Conservation (phyloP, 2,113 vertebrate genomes). For the Edolisoma coerulescens region DNA sequence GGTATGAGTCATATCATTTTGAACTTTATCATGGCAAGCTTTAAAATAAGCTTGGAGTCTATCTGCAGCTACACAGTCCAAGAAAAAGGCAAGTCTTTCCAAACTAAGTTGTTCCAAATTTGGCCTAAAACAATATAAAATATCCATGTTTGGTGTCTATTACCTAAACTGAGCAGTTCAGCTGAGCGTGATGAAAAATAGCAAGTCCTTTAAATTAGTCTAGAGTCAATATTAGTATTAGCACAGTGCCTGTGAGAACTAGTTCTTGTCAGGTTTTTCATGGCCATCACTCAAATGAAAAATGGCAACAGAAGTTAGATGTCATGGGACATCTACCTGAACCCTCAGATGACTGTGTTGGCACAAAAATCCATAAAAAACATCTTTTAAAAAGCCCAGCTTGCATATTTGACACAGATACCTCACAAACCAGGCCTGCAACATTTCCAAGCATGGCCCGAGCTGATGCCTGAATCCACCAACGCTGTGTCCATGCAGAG, state of each 20-base stretch:
- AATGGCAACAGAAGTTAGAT: background rate
- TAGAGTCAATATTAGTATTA: constrained; percentile 26
- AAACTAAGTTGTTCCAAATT: background rate
- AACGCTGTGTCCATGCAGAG: accelerated
- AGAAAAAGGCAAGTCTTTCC: background rate
- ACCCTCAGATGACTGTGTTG: background rate
- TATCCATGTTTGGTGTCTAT: background rate
- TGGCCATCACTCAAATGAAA: background rate
- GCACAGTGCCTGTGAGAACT: background rate
- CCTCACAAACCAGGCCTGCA: background rate
- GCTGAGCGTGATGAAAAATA: background rate
- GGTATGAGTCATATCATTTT: background rate
- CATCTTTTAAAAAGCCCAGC: background rate
- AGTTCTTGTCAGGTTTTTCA: background rate
- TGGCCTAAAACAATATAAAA: background rate
- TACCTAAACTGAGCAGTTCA: background rate
- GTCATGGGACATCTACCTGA: background rate
- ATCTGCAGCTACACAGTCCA: background rate
- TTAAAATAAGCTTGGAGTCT: background rate
- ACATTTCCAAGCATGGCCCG: background rate
- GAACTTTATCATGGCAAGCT: background rate
- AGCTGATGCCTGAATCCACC: background rate
- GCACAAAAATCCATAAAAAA: background rate
- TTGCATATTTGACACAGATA: background rate
- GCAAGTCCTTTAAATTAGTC: background rate